A percentile compares a stretch with the other conserved stretches of the same genome.
These are phyloP conservation scores for Berghia stephanieae DNA, from an alignment of 1,140 invertebrate genomes.

Conservation along the genomic window DNA sequence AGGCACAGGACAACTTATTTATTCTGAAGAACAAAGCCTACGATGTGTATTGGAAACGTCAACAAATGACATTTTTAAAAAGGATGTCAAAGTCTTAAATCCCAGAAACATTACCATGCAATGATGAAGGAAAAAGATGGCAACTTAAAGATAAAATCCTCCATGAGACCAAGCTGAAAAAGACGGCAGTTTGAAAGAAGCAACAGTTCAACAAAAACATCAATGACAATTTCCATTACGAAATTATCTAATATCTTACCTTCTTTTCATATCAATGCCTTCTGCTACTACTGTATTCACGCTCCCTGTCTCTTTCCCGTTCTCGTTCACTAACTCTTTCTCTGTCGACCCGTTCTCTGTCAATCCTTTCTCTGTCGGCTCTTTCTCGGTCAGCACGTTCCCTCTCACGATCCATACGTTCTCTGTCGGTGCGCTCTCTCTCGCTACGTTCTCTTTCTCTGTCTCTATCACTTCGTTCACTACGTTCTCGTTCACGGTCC, in stretches of 20 bases:
- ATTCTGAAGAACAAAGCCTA: not conserved
- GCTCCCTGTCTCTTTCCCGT: constrained; percentile 45
- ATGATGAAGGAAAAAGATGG: not conserved
- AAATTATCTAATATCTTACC: no score
- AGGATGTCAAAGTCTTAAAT: no score
- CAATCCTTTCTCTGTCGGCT: constrained; percentile 37
- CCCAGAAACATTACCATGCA: not conserved
- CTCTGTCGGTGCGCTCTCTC: constrained; percentile 39
- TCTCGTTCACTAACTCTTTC: constrained; percentile 62
- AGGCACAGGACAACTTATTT: not conserved
- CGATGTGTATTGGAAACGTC: no score
- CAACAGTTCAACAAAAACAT: not conserved
- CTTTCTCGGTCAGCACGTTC: constrained; percentile 57
- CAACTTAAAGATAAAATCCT: not conserved
- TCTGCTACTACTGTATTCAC: constrained; percentile 51
- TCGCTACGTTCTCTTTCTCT: constrained; percentile 59
- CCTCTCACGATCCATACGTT: constrained; percentile 50
- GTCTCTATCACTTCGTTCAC: constrained; percentile 61
- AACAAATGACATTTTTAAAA: no score
- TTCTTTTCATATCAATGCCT: no score
- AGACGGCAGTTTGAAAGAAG: not conserved
- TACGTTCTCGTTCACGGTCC: constrained; percentile 75
- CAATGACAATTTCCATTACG: no score
- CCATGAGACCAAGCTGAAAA: not conserved
- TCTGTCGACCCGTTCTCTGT: constrained; percentile 53